Evolutionary conservation across 2,113 vertebrate species (phyloP).

Genomic region (Globicephala melas): DNA sequence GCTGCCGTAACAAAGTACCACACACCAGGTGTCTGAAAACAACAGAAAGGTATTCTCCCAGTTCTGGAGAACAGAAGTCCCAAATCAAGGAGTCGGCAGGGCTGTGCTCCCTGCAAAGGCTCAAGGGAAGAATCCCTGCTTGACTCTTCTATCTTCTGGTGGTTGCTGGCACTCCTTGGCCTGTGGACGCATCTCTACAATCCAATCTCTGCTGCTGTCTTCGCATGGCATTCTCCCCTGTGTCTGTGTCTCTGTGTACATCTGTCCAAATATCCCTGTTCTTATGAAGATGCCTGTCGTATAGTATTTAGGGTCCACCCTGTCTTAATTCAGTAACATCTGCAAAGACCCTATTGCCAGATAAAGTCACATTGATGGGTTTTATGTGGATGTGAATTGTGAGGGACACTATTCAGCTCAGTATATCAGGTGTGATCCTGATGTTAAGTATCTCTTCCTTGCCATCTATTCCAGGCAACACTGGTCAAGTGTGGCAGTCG

Average conservation of each 20-base stretch:
- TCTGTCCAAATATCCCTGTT: neutral
- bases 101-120: accelerated
- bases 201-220: neutral
- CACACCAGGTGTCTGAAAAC: neutral
- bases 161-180: neutral
- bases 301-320: neutral
- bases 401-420: neutral
- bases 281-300: neutral
- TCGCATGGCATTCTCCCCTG: neutral
- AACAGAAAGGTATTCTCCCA: neutral
- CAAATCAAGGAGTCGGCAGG: neutral
- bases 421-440: neutral
- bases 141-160: neutral
- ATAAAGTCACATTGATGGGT: neutral
- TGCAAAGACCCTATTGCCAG: neutral
- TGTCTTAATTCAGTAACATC: neutral
- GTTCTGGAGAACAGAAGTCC: neutral
- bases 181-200: neutral
- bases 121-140: neutral
- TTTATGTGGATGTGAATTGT: neutral
- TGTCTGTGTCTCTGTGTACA: neutral
- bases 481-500: too few species aligned
- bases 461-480: too few species aligned
- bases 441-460: neutral
- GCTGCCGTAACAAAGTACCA: neutral